A percentile compares a stretch with the other conserved stretches of the same genome.
These are phyloP conservation scores for Picathartes gymnocephalus DNA, from an alignment of 2,113 vertebrate species.

Conservation along the genomic window DNA sequence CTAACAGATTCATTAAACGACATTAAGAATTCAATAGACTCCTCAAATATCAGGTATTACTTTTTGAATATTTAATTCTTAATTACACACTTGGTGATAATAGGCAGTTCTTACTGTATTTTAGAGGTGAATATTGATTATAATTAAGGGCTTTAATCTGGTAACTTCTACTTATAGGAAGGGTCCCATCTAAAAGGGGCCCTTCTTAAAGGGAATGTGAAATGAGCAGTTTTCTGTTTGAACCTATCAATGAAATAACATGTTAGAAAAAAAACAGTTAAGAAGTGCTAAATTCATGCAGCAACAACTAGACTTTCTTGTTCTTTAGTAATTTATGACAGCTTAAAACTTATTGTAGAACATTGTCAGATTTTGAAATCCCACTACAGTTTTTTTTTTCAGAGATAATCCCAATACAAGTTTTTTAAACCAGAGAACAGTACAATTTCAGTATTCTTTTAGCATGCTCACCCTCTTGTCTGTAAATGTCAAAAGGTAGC, in stretches of 20 bases:
- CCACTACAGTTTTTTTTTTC: too few relatives aligned
- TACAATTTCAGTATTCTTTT: neutral
- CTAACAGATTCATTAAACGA: constrained; percentile 96
- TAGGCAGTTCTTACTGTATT: neutral
- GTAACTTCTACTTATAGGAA: neutral
- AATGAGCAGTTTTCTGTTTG: neutral
- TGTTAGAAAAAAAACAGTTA: neutral
- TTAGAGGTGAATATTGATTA: neutral
- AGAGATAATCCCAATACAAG: too few relatives aligned
- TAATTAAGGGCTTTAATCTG: neutral
- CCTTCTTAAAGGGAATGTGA: neutral
- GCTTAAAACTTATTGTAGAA: neutral
- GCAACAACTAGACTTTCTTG: neutral
- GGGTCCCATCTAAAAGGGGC: neutral
- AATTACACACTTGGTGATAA: constrained; percentile 6
- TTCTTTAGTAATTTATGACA: neutral
- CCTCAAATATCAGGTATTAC: constrained; percentile 92
- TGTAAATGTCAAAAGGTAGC: neutral
- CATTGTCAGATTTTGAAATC: neutral
- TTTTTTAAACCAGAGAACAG: neutral
- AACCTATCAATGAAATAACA: neutral
- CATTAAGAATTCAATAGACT: constrained; percentile 94
- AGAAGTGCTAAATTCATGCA: neutral
- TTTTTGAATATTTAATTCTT: constrained; percentile 5
- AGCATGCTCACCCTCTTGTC: neutral